These are phyloP conservation scores for Drosophila austrosaltans DNA, from an alignment of 2,888 invertebrate species.

Conservation along the genomic window DNA sequence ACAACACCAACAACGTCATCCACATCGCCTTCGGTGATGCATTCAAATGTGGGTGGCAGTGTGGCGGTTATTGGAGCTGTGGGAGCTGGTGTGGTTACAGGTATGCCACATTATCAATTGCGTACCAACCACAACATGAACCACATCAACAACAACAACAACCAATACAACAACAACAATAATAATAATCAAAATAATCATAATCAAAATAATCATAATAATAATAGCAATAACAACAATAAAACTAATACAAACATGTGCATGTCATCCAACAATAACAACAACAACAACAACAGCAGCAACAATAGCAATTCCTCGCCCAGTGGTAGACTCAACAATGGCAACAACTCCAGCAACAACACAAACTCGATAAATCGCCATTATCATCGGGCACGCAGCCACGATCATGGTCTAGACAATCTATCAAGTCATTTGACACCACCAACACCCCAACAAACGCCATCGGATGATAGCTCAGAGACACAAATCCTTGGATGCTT, in stretches of 20 bases:
- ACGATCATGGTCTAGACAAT: slow-evolving; percentile 81
- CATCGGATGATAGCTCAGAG: slow-evolving; percentile 68
- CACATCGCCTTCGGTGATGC: background rate
- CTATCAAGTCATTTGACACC: slow-evolving; percentile 25
- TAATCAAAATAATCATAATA: slow-evolving; percentile 29
- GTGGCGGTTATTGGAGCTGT: slow-evolving; percentile 49
- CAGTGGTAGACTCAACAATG: slow-evolving; percentile 34
- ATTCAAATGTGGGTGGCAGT: slow-evolving; percentile 17
- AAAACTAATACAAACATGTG: slow-evolving; percentile 39
- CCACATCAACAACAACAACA: slow-evolving; percentile 36
- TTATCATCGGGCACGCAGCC: slow-evolving; percentile 73
- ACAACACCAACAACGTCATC: background rate
- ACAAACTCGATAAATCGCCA: slow-evolving; percentile 21
- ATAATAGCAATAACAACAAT: slow-evolving; percentile 35
- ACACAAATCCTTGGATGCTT: slow-evolving; percentile 79
- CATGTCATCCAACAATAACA: slow-evolving; percentile 42
- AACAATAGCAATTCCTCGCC: slow-evolving; percentile 14
- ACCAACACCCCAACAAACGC: slow-evolving; percentile 17
- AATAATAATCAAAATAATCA: slow-evolving; percentile 29
- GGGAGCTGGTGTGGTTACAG: slow-evolving; percentile 60
- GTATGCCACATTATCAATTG: slow-evolving; percentile 70
- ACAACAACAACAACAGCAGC: slow-evolving; percentile 22
- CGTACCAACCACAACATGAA: slow-evolving; percentile 55
- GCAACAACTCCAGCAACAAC: slow-evolving; percentile 49
- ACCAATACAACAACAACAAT: slow-evolving; percentile 33